phyloP scores from a whole-genome alignment of 2,113 vertebrate species.

The Dasyprocta punctata region DNA sequence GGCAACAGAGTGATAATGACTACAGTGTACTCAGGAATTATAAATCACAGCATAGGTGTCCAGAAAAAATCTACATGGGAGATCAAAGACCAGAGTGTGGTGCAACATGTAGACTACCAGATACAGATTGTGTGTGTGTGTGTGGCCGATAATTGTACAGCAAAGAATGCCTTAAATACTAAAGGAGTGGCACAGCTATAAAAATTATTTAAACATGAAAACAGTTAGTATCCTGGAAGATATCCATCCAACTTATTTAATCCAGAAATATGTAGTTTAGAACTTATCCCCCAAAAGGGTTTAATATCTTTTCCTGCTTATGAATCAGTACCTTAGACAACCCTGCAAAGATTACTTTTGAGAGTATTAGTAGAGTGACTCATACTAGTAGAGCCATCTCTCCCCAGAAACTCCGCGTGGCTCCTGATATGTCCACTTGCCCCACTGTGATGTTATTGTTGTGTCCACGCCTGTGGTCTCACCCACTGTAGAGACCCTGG shows the following conservation, averaged over 20 bases:
- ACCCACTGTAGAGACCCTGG: neutral
- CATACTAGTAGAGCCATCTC: neutral
- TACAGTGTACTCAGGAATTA: neutral
- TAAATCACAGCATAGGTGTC: neutral
- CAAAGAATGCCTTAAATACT: neutral
- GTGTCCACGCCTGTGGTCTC: neutral
- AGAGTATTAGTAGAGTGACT: neutral
- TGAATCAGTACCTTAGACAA: neutral
- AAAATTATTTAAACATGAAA: conserved; percentile 47
- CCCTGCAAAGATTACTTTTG: neutral
- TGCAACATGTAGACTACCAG: neutral
- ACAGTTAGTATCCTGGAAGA: neutral
- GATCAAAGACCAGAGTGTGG: neutral
- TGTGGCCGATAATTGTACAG: neutral
- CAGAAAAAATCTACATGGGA: neutral
- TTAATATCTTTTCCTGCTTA: neutral
- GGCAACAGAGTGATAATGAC: neutral
- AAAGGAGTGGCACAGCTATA: neutral
- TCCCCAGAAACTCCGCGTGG: accelerated
- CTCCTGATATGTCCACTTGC: neutral
- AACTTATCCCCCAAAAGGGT: neutral
- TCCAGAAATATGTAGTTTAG: neutral
- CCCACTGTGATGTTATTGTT: neutral
- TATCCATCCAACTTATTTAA: neutral
- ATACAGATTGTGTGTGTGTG: neutral